Conservation (phyloP, 2,797 vertebrate genomes). For the Rhynchotus rufescens region DNA sequence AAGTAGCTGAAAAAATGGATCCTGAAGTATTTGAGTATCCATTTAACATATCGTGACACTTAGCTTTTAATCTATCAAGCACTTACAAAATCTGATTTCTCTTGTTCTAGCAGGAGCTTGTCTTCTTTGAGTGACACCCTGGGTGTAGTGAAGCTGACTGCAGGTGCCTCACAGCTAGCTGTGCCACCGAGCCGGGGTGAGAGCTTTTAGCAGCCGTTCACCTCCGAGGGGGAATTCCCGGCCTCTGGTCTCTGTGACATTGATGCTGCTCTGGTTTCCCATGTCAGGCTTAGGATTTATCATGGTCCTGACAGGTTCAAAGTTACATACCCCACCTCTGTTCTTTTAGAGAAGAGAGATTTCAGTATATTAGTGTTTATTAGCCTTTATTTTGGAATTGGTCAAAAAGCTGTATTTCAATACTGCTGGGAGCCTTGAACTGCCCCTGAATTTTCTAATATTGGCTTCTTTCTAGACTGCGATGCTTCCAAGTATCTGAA, state of each 20-base stretch:
- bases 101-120: conserved; percentile 71
- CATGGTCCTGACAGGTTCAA: conserved; percentile 65
- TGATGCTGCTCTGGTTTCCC: conserved; percentile 34
- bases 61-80: conserved; percentile 71
- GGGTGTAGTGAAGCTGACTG: conserved; percentile 70
- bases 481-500: not conserved
- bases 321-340: conserved; percentile 28
- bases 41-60: conserved; percentile 69
- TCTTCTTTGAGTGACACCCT: conserved; percentile 71
- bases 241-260: conserved; percentile 60
- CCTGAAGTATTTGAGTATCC: conserved; percentile 64
- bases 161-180: conserved; percentile 71
- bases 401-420: not conserved
- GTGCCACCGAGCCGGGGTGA: conserved; percentile 66
- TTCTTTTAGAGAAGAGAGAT: conserved; percentile 25
- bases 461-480: not conserved
- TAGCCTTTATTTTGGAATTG: conserved; percentile 43
- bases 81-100: conserved; percentile 60
- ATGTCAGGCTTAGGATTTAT: conserved; percentile 41
- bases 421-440: not conserved
- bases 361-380: conserved; percentile 20
- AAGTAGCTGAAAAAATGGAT: conserved; percentile 49
- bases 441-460: not conserved
- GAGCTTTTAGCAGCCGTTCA: conserved; percentile 68
- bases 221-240: conserved; percentile 71